Base-by-base conservation (phyloP, 2,113 vertebrate species). In the Brachyhypopomus gauderio region DNA sequence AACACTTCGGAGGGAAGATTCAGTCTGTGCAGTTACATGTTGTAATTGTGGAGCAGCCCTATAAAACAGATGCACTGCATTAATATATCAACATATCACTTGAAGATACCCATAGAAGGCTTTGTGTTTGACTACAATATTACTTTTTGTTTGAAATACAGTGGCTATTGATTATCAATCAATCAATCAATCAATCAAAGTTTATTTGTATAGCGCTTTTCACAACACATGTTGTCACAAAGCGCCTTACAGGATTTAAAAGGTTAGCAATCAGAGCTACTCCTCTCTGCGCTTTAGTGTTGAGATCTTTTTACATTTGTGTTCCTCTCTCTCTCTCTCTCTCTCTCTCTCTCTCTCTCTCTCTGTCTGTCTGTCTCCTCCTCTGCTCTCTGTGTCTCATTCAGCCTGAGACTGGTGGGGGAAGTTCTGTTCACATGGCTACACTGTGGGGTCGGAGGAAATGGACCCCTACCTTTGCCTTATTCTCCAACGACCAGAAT, bases 401-500 rank as follows among this genome's bases (percentile, higher is more conserved):
- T 87, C 58, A 52, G 69, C 72, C 25, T 1, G 36, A 74, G 79
- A 60, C 66, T 58, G 17, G 36, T 81, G 75, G 71, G 70, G 38
- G 34, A 20, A 66, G 79, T 56, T 72, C 79, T 82, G 36, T 81
- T 77, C 73, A 82, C 80, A 85, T 85, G 79, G 60, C 76, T 83
- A 69, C 79, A 84, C 79, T 78, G 71, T 63, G 72, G 16, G 34
- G 55, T 27, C 48, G 76, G 41, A 67, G 64, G 55, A 77, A 19
- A 80, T 66, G 71, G 69, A n/a, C 36, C 79, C 79, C 79, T 66
- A 58, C 69, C 79, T 60, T 60, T 30, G 20, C 30, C 20, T 62
- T 75, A 82, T 79, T 83, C 80, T 83, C 77, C 25, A 30, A 77
- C 79, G 70, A 80, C 70, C 60, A 83, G 73, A 78, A 80, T 75